Base-by-base conservation (phyloP, 2,888 invertebrate genomes). In the Gasteruption jaculator region DNA sequence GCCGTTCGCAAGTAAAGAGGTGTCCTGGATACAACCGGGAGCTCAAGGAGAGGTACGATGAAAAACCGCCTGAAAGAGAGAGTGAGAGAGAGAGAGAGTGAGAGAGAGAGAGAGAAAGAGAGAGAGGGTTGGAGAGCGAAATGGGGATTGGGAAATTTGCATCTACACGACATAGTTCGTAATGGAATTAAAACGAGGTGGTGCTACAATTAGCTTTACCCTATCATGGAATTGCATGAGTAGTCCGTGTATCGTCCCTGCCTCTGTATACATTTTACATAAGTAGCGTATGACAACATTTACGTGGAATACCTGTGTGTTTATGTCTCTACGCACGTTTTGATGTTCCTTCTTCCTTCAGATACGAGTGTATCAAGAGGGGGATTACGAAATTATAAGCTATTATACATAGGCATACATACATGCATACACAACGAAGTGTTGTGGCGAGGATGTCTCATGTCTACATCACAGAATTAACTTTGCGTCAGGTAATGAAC, bases 101-200 rank as follows among this genome's bases (percentile, higher is more conserved):
- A 14, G n/a, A 22, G 37, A 11, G 12, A n/a, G n/a, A 33, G 11
- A 12, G 30, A 22, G 27, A 10, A 25, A 15, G 18, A 11, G 30
- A 18, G 16, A 16, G 22, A 5, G 25, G 21, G 10, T 19, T 18
- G 11, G 30, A 20, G 21, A 25, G n/a, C 5, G 10, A n/a, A 18
- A 10, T 29, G 12, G 18, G 30, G 20, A 4, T 6, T 5, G 11
- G 22, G 31, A 54, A 57, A 61, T 57, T 60, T 60, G 54, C 60
- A 58, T 60, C 51, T 52, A 52, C 56, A 52, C 50, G 55, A 55
- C 43, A 50, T 53, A 47, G 48, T 49, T 43, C 46, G 49, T 53
- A 61, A 61, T 61, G 53, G 53, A 58, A 60, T 60, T 60, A 60
- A 58, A 58, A 58, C 56, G 50, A 55, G 56, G 53, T 52, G 53